Evolutionary conservation across 2,797 vertebrate species (phyloP).

Genomic region (Sebastes oblongus): DNA sequence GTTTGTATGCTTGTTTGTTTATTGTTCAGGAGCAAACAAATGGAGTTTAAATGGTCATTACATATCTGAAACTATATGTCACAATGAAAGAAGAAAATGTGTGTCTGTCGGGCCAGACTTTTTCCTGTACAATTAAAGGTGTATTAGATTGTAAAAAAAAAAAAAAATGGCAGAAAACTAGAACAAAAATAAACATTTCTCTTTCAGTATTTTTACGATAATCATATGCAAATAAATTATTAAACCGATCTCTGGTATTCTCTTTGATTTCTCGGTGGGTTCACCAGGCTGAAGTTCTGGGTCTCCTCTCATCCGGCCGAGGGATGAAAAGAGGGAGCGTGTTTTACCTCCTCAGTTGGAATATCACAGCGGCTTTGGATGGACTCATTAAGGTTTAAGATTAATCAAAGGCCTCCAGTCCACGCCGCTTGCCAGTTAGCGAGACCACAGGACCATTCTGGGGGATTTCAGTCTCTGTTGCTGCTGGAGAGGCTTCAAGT

Average conservation of each 20-base stretch:
- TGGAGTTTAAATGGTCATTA: slow-evolving; percentile 57
- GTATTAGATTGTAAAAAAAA: slow-evolving; percentile 76
- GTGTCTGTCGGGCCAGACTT: slow-evolving; percentile 69
- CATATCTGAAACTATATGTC: slow-evolving; percentile 69
- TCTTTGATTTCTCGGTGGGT: slow-evolving; percentile 76
- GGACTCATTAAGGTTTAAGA: slow-evolving; percentile 75
- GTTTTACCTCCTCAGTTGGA: slow-evolving; percentile 68
- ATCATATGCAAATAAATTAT: slow-evolving; percentile 86
- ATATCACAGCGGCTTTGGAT: slow-evolving; percentile 68
- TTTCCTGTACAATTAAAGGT: slow-evolving; percentile 78
- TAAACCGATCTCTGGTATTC: slow-evolving; percentile 78
- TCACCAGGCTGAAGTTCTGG: slow-evolving; percentile 65
- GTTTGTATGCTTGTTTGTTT: slow-evolving; percentile 74
- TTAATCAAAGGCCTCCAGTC: slow-evolving; percentile 66
- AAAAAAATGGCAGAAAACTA: slow-evolving; percentile 61
- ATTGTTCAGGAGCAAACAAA: slow-evolving; percentile 67
- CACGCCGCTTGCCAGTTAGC: slow-evolving; percentile 65
- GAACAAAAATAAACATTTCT: slow-evolving; percentile 79
- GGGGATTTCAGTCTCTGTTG: slow-evolving; percentile 56
- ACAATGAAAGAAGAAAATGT: slow-evolving; percentile 67
- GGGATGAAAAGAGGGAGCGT: slow-evolving; percentile 62
- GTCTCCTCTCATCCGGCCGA: slow-evolving; percentile 58
- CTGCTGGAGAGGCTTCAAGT: slow-evolving; percentile 71
- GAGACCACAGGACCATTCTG: slow-evolving; percentile 62
- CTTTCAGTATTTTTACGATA: slow-evolving; percentile 84